Percentiles rank a stretch among this genome's conserved stretches.
Conservation (phyloP, 2,888 invertebrate genomes). For the Odontocolon sp. region DNA sequence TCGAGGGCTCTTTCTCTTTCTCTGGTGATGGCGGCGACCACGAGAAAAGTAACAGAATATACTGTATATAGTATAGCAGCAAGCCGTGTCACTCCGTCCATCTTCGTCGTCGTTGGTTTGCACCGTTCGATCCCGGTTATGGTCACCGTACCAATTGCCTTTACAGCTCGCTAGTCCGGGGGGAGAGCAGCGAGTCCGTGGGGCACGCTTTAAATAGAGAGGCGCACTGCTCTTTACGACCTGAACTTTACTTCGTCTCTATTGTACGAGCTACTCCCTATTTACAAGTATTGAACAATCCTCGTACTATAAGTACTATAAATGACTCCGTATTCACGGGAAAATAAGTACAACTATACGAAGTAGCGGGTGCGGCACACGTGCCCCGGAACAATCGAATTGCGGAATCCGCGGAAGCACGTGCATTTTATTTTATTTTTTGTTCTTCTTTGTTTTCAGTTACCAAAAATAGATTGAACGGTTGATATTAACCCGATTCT, state of each 20-base stretch:
- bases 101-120: slow-evolving; percentile 14
- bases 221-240: slow-evolving; percentile 54
- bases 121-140: slow-evolving; percentile 44
- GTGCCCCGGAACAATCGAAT: slow-evolving; percentile 9
- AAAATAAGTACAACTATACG: not conserved
- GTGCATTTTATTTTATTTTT: not conserved
- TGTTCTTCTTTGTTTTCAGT: too few relatives aligned
- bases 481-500: too few relatives aligned
- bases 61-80: not conserved
- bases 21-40: slow-evolving; percentile 1
- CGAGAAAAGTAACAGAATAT: slow-evolving; percentile 1
- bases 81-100: slow-evolving; percentile 13
- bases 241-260: slow-evolving; percentile 53
- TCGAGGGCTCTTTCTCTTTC: slow-evolving; percentile 10
- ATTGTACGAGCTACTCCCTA: slow-evolving; percentile 9
- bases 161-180: slow-evolving; percentile 10
- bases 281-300: slow-evolving; percentile 9
- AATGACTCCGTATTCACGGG: slow-evolving; percentile 21
- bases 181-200: slow-evolving; percentile 5
- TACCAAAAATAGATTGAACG: too few relatives aligned
- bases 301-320: not conserved
- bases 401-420: not conserved
- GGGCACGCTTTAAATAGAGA: slow-evolving; percentile 48
- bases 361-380: slow-evolving; percentile 7
- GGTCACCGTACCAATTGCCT: slow-evolving; percentile 41